Conservation (phyloP, 1,140 invertebrate species). For the Philotrypesis tridentata region DNA sequence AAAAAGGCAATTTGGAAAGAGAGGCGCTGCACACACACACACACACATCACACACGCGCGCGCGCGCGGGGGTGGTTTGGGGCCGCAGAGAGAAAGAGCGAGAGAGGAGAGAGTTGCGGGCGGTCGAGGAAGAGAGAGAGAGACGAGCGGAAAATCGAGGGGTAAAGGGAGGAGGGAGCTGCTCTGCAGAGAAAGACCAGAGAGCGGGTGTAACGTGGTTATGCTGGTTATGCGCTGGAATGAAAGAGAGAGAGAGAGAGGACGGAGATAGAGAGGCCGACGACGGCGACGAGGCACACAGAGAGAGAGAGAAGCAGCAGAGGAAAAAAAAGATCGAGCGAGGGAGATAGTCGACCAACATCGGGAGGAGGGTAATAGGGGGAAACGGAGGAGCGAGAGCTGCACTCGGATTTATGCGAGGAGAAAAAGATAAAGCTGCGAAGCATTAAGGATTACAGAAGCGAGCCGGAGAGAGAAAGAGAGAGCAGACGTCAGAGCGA, state of each 20-base stretch:
- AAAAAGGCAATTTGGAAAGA: slow-evolving; percentile 19
- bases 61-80: slow-evolving; percentile 35
- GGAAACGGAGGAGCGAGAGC: neutral
- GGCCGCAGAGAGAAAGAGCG: neutral
- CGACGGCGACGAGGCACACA: neutral
- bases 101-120: neutral
- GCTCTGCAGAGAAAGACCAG: neutral
- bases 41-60: no score
- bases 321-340: neutral
- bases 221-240: no score
- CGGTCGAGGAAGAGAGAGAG: slow-evolving; percentile 3
- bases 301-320: neutral
- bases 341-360: neutral
- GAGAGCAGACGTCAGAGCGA: neutral
- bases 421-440: neutral
- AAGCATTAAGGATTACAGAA: neutral
- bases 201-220: neutral
- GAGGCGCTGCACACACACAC: neutral
- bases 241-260: neutral
- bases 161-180: neutral
- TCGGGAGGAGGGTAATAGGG: neutral
- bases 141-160: neutral
- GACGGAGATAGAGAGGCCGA: neutral
- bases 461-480: neutral
- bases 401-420: no score